Base-by-base conservation (phyloP, 2,888 invertebrate genomes). In the Nebria brevicollis region DNA sequence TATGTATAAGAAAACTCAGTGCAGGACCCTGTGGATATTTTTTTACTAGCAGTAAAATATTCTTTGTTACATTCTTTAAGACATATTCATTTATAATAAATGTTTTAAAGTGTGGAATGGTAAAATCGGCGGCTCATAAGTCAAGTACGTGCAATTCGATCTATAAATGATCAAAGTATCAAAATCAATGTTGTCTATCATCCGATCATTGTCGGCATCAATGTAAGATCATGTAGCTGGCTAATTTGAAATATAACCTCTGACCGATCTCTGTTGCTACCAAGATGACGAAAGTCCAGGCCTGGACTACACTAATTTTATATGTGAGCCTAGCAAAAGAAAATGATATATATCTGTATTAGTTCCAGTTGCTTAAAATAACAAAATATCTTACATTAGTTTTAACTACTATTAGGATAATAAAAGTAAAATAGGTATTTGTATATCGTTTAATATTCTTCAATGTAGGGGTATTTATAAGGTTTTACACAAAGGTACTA, bases 191-290 rank as follows among this genome's bases (percentile, higher is more conserved):
- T 76, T 76, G 76, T 76, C 76, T 76, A 66, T 66, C 76, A 76
- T 76, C 76, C 65, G 76, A 76, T 70, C 70, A 70, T 66, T 34
- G 65, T 26, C 41, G 25, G 25, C 66, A 25, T 64, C 64, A 42
- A 75, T 65, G 20, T 66, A 43, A 66, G 66, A 76, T 34, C 76
- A 76, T 76, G 76, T 66, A 76, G 65, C 76, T 42, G 66, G 66
- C 76, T 76, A 76, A 76, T 76, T 76, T 66, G 76, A 76, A 76
- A 34, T 34, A 26, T 76, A 76, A 76, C 76, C 76, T 76, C 76
- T 76, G 76, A 76, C 76, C 65, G 65, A 66, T 34, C 65, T 26
- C 64, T 25, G 25, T 34, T 66, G 76, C 76, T 76, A 76, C 76
- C 76, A 66, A 65, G 73, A 41, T 73, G 43, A 73, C 13, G 11